phyloP scores from a whole-genome alignment of 2,113 vertebrate species.

The Manacus vitellinus region DNA sequence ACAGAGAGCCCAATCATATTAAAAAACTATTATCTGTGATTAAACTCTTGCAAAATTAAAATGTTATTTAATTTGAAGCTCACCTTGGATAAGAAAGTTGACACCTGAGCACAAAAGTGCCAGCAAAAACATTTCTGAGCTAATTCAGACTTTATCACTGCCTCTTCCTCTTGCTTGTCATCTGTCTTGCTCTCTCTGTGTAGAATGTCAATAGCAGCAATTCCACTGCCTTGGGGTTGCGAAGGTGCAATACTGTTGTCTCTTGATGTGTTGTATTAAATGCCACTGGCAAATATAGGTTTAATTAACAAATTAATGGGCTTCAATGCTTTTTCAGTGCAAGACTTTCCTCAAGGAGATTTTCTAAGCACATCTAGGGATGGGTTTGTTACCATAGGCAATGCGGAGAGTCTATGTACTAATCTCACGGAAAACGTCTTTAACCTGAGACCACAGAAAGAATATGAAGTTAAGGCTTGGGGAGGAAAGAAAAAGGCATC shows the following conservation, averaged over 20 bases:
- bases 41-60: not conserved
- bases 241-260: not conserved
- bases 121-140: not conserved
- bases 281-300: not conserved
- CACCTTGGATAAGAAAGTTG: not conserved
- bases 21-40: not conserved
- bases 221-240: not conserved
- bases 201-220: not conserved
- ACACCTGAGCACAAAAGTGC: not conserved
- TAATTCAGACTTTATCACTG: not conserved
- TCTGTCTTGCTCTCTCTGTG: not conserved
- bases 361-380: not conserved
- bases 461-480: not conserved
- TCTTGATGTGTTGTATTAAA: not conserved
- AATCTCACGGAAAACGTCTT: not conserved
- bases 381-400: not conserved
- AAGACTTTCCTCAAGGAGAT: not conserved
- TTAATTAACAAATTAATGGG: not conserved
- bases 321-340: not conserved
- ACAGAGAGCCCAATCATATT: not conserved
- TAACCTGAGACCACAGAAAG: not conserved
- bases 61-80: not conserved
- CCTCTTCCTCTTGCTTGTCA: not conserved
- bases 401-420: not conserved
- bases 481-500: not conserved